These are phyloP conservation scores for Oncorhynchus nerka DNA, from an alignment of 2,113 vertebrate genomes.

Conservation along the genomic window DNA sequence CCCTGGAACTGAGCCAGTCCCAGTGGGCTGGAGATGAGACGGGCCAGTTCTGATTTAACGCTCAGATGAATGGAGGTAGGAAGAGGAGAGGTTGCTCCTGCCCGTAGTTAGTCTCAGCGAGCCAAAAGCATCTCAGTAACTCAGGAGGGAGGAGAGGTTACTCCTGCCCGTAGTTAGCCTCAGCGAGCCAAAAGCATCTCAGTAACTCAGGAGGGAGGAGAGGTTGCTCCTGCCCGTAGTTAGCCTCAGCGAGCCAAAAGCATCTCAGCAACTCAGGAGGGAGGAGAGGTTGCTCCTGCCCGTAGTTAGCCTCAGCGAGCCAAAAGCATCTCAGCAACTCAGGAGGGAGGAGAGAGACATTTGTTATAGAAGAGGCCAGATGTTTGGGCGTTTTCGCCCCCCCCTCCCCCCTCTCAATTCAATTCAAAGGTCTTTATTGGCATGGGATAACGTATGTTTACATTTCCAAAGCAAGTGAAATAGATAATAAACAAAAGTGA, in stretches of 20 bases:
- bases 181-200: background rate
- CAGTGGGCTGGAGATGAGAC: background rate
- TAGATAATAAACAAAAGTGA: too few species aligned
- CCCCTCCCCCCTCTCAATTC: background rate
- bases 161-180: background rate
- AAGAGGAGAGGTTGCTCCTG: background rate
- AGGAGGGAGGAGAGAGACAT: conserved; percentile 3
- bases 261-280: background rate
- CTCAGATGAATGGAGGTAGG: conserved; percentile 14
- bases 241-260: background rate
- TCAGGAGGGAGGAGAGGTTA: background rate
- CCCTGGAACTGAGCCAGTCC: background rate
- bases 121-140: background rate
- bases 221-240: background rate
- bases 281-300: background rate
- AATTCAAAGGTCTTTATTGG: too few species aligned
- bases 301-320: background rate
- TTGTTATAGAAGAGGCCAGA: conserved; percentile 6
- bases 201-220: background rate
- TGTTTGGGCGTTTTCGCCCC: conserved; percentile 13
- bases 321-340: background rate
- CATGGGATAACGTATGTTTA: too few species aligned
- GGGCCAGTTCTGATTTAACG: conserved; percentile 13
- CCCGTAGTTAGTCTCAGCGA: background rate
- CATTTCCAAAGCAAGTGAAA: too few species aligned